Evolutionary conservation across 2,113 vertebrate genomes (phyloP), one percentile per base, ranked within the genome.

Genomic region (Oophaga pumilio): DNA sequence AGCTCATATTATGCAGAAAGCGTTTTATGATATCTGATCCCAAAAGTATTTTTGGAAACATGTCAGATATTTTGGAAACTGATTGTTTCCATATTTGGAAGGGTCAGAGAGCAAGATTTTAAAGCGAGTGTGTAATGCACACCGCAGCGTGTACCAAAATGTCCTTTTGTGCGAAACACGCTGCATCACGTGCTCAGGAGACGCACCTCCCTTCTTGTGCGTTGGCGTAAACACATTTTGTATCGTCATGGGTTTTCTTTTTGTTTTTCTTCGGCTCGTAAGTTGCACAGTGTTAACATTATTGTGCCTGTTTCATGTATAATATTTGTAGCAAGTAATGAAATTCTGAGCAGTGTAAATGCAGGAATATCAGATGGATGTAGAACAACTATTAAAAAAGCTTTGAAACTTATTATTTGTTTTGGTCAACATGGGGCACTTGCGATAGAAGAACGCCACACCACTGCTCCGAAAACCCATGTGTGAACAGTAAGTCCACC

Each of bases 31-130:
- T 82, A 87, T 82, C 86, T 87, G 86, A 82, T 87, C 86, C 81
- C n/a, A 57, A 82, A 87, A 87, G 86, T 87, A 87, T 87, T 87
- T 87, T 87, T 87, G 86, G 86, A 87, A 87, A 76, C 86, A 87
- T 83, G 79, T 76, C 86, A 87, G 86, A 81, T 83, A 82, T 76
- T 87, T 87, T 76, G 86, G 69, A 87, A 74, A 82, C 86, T 87
- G 80, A 87, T 87, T 87, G 86, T 87, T 87, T 60, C 86, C 86
- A 87, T 87, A 87, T 87, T 83, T 87, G 86, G 86, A 73, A 64
- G 80, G 86, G 86, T 87, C 86, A 82, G 79, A 83, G 79, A 87
- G 86, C 79, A 64, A 60, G 79, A 81, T 82, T 52, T 28, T 49
- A 82, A 43, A 28, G 69, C 14, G 80, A 76, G 79, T 53, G 86